Evolutionary conservation across 35 echinoderm and acorn worm genomes (phyloP).

Genomic region (Amphiura filiformis): DNA sequence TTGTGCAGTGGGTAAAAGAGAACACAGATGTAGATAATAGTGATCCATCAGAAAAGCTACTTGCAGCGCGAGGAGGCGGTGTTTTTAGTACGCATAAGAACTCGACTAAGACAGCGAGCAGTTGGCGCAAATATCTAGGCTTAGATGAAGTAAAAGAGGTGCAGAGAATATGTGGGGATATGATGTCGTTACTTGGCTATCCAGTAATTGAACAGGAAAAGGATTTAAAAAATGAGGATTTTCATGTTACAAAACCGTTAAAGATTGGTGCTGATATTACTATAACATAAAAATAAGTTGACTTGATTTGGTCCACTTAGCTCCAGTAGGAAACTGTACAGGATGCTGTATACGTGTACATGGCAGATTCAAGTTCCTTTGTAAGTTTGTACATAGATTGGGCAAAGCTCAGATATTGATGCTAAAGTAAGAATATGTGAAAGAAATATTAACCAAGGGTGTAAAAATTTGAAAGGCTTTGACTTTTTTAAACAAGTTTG

Average conservation of each 20-base stretch:
- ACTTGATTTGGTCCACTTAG: no score
- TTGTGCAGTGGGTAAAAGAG: conserved; percentile 62
- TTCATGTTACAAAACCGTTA: conserved; percentile 22
- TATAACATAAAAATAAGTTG: background rate
- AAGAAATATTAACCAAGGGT: no score
- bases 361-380: no score
- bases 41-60: background rate
- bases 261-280: conserved; percentile 34
- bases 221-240: conserved; percentile 23
- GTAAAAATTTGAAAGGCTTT: no score
- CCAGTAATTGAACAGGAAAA: background rate
- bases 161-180: conserved; percentile 66
- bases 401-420: no score
- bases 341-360: no score
- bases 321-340: no score
- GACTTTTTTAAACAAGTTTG: no score
- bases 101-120: conserved; percentile 53
- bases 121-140: conserved; percentile 59
- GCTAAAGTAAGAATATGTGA: no score
- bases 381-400: no score
- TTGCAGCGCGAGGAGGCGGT: no score
- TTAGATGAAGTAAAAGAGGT: conserved; percentile 63
- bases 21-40: conserved; percentile 56
- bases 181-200: conserved; percentile 77
- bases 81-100: conserved; percentile 83